These are phyloP conservation scores for Lordiphosa clarofinis DNA, from an alignment of 1,140 invertebrate genomes.

Conservation along the genomic window DNA sequence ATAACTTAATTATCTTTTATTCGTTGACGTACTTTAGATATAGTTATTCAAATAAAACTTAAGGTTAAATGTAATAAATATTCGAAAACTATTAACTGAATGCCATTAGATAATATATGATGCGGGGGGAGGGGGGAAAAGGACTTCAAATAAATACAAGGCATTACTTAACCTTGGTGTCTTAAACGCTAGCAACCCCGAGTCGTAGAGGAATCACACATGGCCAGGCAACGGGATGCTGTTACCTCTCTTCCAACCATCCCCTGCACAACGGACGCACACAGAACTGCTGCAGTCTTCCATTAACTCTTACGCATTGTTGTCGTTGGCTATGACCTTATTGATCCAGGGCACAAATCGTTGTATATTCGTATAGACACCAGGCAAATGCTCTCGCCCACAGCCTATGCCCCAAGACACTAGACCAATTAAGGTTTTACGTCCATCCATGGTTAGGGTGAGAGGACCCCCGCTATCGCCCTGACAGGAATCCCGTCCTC, in stretches of 20 bases:
- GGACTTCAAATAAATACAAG: constrained; percentile 55
- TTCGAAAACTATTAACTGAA: constrained; percentile 5
- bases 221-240: constrained; percentile 55
- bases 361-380: constrained; percentile 94
- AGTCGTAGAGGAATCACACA: constrained; percentile 77
- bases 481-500: constrained; percentile 75
- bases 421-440: constrained; percentile 91
- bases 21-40: neutral
- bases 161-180: constrained; percentile 13
- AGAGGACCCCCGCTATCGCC: constrained; percentile 91
- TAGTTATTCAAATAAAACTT: constrained; percentile 15
- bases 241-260: constrained; percentile 6
- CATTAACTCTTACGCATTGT: constrained; percentile 56
- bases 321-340: constrained; percentile 84
- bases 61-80: constrained; percentile 6
- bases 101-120: too few relatives aligned
- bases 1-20: neutral
- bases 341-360: constrained; percentile 96
- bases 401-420: constrained; percentile 96
- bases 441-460: constrained; percentile 89
- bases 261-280: constrained; percentile 19
- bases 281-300: constrained; percentile 53
- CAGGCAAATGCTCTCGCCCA: constrained; percentile 92
- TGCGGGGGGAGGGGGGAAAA: neutral
- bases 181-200: constrained; percentile 77